These are phyloP conservation scores for Aleiodes sp. DNA, from an alignment of 1,140 invertebrate genomes.

Conservation along the genomic window DNA sequence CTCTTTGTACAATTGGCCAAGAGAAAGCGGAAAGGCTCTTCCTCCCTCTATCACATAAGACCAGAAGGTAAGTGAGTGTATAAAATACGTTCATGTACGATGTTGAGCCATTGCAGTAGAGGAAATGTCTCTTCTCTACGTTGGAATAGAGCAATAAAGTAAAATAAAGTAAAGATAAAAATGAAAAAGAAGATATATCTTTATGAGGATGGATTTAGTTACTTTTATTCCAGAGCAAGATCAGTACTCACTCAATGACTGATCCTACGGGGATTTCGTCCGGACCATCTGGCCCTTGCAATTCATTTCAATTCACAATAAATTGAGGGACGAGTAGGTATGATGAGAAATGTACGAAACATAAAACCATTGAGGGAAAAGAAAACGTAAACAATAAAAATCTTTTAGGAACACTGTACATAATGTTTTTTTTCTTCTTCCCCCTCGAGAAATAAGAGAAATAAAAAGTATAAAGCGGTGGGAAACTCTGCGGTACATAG, in stretches of 20 bases:
- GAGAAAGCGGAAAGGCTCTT: neutral
- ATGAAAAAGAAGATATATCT: neutral
- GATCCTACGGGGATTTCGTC: no score
- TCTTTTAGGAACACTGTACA: neutral
- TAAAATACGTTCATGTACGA: neutral
- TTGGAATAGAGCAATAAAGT: neutral
- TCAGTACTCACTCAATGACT: no score
- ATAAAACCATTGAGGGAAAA: no score
- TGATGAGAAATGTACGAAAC: no score
- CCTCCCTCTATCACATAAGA: neutral
- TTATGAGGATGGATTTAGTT: neutral
- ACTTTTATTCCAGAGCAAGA: no score
- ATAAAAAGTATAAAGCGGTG: neutral
- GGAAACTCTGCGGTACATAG: neutral
- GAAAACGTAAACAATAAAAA: neutral
- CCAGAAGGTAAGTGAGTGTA: neutral
- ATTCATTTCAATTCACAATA: no score
- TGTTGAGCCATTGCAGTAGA: neutral
- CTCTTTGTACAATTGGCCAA: conserved; percentile 32
- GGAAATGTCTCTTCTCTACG: neutral
- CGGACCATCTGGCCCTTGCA: no score
- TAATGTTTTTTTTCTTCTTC: neutral
- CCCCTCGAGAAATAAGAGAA: neutral
- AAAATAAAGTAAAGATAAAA: neutral
- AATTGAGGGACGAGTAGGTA: no score